A percentile compares a stretch with the other conserved stretches of the same genome.
Conservation (phyloP, 2,797 vertebrate species). For the Microctenopoma steveboyesi region DNA sequence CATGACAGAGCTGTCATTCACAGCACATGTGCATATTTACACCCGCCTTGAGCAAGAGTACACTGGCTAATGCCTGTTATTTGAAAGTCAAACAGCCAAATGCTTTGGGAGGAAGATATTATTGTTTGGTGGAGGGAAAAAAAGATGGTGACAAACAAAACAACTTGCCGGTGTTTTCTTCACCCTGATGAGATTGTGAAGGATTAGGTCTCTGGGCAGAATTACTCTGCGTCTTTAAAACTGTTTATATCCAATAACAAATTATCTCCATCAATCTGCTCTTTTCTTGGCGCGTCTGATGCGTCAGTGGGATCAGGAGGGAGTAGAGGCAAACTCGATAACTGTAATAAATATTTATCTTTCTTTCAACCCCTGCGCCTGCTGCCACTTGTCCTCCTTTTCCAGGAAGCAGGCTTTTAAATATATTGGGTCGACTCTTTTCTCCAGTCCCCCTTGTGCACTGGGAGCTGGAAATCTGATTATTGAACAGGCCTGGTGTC, state of each 20-base stretch:
- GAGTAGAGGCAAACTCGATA: slow-evolving; percentile 83
- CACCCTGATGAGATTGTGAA: slow-evolving; percentile 83
- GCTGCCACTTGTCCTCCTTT: slow-evolving; percentile 84
- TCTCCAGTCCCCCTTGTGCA: slow-evolving; percentile 78
- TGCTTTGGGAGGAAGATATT: slow-evolving; percentile 81
- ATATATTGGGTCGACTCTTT: slow-evolving; percentile 87
- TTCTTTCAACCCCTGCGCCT: slow-evolving; percentile 84
- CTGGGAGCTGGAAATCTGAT: slow-evolving; percentile 86
- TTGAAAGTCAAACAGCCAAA: slow-evolving; percentile 85
- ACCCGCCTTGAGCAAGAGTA: slow-evolving; percentile 81
- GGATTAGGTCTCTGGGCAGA: slow-evolving; percentile 83
- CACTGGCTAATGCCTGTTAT: slow-evolving; percentile 82
- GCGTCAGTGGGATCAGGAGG: slow-evolving; percentile 78
- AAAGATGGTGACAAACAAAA: slow-evolving; percentile 81
- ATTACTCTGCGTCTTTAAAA: slow-evolving; percentile 85
- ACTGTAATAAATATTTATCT: slow-evolving; percentile 88
- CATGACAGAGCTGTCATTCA: slow-evolving; percentile 82
- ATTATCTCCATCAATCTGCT: slow-evolving; percentile 85
- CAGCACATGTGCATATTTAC: slow-evolving; percentile 84
- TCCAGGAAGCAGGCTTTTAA: slow-evolving; percentile 86
- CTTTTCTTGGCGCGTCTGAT: slow-evolving; percentile 81
- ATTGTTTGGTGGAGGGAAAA: slow-evolving; percentile 77
- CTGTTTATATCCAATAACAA: slow-evolving; percentile 86
- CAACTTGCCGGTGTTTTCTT: slow-evolving; percentile 82
- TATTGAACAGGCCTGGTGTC: slow-evolving; percentile 83